Evolutionary conservation across 2,113 vertebrate genomes (phyloP).

Genomic region (Reinhardtius hippoglossoides): DNA sequence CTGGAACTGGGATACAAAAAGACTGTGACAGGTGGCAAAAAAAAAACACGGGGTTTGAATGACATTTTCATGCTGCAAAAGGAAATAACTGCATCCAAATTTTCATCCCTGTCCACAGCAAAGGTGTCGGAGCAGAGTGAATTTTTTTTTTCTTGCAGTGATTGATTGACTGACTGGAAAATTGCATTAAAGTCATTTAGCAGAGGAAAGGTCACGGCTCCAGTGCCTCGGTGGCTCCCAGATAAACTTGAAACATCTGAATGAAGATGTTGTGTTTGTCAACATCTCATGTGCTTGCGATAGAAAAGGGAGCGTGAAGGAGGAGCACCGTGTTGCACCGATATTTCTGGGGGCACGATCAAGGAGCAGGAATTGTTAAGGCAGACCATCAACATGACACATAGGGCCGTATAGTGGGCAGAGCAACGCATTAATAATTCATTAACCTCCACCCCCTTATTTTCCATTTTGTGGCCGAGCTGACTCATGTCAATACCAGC

Average conservation of each 20-base stretch:
- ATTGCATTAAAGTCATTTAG: conserved; percentile 50
- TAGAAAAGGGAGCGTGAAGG: not conserved
- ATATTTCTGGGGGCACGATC: conserved; percentile 27
- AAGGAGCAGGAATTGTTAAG: conserved; percentile 43
- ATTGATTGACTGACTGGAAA: conserved; percentile 44
- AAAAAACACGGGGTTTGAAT: conserved; percentile 9
- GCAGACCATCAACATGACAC: conserved; percentile 55
- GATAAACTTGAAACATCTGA: not conserved
- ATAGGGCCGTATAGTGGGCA: conserved; percentile 60
- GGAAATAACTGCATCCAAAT: conserved; percentile 25
- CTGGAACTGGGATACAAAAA: too few relatives aligned
- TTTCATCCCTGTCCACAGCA: not conserved
- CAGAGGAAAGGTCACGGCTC: conserved; percentile 43
- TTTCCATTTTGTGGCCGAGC: conserved; percentile 54
- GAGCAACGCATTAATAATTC: conserved; percentile 69
- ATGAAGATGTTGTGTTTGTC: conserved; percentile 14
- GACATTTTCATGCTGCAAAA: conserved; percentile 3
- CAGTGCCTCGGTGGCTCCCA: conserved; percentile 13
- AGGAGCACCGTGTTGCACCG: not conserved
- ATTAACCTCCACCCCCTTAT: conserved; percentile 34
- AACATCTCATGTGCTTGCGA: not conserved
- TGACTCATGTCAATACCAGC: conserved; percentile 50
- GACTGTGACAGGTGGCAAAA: conserved; percentile 1
- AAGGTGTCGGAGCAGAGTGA: not conserved
- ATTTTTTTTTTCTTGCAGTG: conserved; percentile 25